Conservation (phyloP, 2,797 vertebrate species). For the Rhodeus uyekii region DNA sequence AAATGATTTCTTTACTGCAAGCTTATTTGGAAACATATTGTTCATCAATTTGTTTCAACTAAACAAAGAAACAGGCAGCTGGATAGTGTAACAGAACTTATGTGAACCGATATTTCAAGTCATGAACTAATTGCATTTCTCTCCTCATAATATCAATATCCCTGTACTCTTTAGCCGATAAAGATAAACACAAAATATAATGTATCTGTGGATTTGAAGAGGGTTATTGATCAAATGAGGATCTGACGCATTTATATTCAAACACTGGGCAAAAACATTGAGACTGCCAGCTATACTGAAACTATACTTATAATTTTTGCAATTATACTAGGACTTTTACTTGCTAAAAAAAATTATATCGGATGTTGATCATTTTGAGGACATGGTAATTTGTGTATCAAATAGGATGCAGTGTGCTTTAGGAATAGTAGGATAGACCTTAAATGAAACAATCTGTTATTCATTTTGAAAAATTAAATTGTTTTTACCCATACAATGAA, state of each 20-base stretch:
- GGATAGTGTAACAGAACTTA: constrained; percentile 17
- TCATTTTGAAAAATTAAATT: too few relatives aligned
- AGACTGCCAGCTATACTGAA: background rate
- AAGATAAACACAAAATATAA: constrained; percentile 39
- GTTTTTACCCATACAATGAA: background rate
- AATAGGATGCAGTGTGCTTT: background rate
- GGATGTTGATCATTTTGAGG: background rate
- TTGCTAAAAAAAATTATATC: background rate
- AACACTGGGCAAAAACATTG: background rate
- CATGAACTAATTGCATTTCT: constrained; percentile 17
- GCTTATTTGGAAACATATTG: constrained; percentile 3
- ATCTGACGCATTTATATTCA: background rate
- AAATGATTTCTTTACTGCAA: constrained; percentile 15
- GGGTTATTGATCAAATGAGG: background rate
- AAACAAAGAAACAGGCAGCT: constrained; percentile 23
- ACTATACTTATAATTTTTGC: too few relatives aligned
- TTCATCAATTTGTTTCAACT: constrained; percentile 3
- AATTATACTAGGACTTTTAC: background rate
- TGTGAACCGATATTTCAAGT: constrained; percentile 37
- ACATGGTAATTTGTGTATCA: background rate
- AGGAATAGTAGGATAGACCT: too few relatives aligned
- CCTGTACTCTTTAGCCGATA: background rate
- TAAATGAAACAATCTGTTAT: background rate
- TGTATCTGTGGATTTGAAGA: background rate
- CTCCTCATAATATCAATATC: constrained; percentile 25